Evolutionary conservation across 2,888 invertebrate genomes (phyloP).

Genomic region (Tinea trinotella): DNA sequence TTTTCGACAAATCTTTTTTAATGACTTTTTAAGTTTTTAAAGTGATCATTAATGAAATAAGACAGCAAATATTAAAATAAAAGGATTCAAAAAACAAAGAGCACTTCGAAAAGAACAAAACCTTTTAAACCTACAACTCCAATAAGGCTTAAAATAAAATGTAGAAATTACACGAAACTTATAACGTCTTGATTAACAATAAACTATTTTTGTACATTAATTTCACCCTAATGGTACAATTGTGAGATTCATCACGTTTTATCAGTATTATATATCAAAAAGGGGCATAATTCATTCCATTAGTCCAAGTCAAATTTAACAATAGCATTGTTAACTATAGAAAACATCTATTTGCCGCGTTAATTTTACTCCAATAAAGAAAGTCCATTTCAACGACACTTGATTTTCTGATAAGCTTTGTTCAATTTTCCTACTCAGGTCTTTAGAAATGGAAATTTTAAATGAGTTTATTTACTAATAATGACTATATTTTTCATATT

Average conservation of each 20-base stretch:
- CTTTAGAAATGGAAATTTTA: not conserved
- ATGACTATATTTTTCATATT: no score
- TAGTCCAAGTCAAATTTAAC: constrained; percentile 8
- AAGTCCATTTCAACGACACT: constrained; percentile 12
- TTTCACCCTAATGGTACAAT: not conserved
- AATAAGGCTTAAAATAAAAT: no score
- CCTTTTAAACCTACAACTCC: no score
- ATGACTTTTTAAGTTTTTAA: no score
- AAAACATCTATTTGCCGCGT: constrained; percentile 14
- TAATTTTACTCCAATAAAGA: constrained; percentile 14
- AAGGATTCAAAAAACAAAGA: no score
- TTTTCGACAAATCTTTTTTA: no score
- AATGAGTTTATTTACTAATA: constrained; percentile 8
- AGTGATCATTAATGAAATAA: no score
- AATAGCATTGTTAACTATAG: constrained; percentile 11
- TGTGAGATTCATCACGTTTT: constrained; percentile 10
- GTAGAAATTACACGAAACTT: no score
- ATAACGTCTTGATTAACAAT: not conserved
- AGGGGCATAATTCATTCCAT: constrained; percentile 10
- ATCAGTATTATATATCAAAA: not conserved
- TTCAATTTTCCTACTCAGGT: constrained; percentile 1
- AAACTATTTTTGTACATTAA: not conserved
- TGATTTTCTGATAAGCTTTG: constrained; percentile 14
- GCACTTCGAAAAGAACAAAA: no score
- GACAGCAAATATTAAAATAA: no score